phyloP scores from a whole-genome alignment of 2,888 invertebrate genomes.

The Frankliniella intonsa region DNA sequence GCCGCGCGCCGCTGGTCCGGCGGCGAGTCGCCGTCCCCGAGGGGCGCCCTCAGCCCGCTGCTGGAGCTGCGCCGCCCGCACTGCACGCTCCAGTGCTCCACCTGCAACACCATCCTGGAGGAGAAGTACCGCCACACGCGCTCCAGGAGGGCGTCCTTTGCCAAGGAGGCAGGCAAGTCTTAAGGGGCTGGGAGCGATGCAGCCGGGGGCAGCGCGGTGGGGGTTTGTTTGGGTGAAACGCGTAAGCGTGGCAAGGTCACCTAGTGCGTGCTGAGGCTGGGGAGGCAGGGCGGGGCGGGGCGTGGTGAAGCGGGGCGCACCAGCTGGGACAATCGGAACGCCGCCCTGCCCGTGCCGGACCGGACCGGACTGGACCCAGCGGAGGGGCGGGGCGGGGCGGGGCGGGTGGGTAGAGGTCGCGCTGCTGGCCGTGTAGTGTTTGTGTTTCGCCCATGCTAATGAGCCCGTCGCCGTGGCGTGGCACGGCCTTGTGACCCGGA shows the following conservation, averaged over 20 bases:
- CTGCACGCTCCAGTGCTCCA: slow-evolving; percentile 68
- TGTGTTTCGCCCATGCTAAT: neutral
- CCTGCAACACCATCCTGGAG: slow-evolving; percentile 64
- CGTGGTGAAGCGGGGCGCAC: too few relatives aligned
- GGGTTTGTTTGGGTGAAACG: too few relatives aligned
- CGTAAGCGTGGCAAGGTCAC: too few relatives aligned
- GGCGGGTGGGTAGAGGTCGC: neutral
- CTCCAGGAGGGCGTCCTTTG: slow-evolving; percentile 42
- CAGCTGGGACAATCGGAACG: too few relatives aligned
- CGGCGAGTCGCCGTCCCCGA: slow-evolving; percentile 52
- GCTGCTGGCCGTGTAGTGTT: neutral
- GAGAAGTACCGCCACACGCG: slow-evolving; percentile 58
- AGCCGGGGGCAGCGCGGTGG: too few relatives aligned
- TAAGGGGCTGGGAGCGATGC: too few relatives aligned
- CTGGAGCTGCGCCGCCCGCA: slow-evolving; percentile 65
- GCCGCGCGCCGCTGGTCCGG: slow-evolving; percentile 43
- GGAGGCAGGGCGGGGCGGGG: too few relatives aligned
- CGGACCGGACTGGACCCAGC: neutral
- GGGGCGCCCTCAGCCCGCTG: slow-evolving; percentile 64
- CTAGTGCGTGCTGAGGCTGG: too few relatives aligned
- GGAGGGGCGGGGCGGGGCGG: neutral
- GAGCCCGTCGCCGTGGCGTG: neutral
- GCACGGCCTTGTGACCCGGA: too few relatives aligned
- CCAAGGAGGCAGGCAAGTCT: neutral
- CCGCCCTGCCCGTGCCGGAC: too few relatives aligned